These are phyloP conservation scores for Eutrigla gurnardus DNA, from an alignment of 2,797 vertebrate species.

Conservation along the genomic window DNA sequence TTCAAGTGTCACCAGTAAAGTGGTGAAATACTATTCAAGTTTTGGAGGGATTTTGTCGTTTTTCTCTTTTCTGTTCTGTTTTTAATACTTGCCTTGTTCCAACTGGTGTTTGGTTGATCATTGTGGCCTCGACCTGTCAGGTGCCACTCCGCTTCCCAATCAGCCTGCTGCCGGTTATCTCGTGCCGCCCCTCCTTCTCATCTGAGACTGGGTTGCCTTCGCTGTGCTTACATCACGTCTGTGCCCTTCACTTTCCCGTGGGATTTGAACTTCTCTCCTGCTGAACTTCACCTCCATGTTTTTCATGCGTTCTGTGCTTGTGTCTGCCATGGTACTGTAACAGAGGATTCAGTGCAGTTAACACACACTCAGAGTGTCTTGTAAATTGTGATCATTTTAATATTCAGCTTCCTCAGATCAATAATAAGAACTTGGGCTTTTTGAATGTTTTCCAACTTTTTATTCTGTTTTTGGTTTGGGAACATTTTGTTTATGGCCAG, in stretches of 20 bases:
- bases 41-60: too few species aligned
- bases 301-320: not conserved
- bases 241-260: constrained; percentile 48
- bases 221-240: constrained; percentile 7
- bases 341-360: constrained; percentile 18
- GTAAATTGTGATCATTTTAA: too few species aligned
- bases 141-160: constrained; percentile 38
- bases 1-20: too few species aligned
- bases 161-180: constrained; percentile 21
- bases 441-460: not conserved
- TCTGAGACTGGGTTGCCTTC: constrained; percentile 63
- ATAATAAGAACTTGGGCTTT: not conserved
- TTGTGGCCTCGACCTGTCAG: constrained; percentile 54
- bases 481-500: constrained; percentile 46
- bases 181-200: constrained; percentile 28
- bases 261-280: constrained; percentile 1
- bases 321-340: constrained; percentile 11
- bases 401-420: not conserved
- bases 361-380: not conserved
- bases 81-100: constrained; percentile 58
- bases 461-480: constrained; percentile 27
- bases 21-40: too few species aligned
- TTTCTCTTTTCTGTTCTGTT: not conserved
- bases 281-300: constrained; percentile 23
- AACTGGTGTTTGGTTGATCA: constrained; percentile 43